Evolutionary conservation across 1,140 invertebrate genomes (phyloP), one percentile per base, ranked within the genome.

Genomic region (Brachionus calyciflorus): DNA sequence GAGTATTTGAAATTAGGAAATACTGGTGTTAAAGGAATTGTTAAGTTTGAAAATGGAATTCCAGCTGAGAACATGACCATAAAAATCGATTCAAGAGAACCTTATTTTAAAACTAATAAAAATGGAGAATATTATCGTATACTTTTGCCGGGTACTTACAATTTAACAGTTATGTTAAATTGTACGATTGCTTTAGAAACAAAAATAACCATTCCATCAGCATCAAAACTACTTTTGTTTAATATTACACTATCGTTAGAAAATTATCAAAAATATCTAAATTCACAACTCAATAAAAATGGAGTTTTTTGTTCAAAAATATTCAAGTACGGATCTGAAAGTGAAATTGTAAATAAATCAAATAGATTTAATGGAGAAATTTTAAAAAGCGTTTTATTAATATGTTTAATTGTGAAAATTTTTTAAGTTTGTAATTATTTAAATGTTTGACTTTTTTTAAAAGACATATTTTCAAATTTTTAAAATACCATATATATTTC

Each of bases 1-100:
- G 46, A 73, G 41, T 73, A 21, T 41, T 26, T 73, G 14, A 73
- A 73, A 14, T 24, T 41, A 26, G 76, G 30, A 40, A 40, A 55
- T 41, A 37, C 40, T 21, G 76, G 76, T 49, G 41, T 77, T n/a
- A 60, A 37, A 63, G 76, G 76, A 40, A 48, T 65, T 37, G 57
- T 77, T 26, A 73, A 73, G 30, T 73, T 73, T 55, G 69, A 49
- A 51, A 73, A 73, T 53, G 69, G 69, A 49, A 49, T 19, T 14
- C 19, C 33, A 12, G 69, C 46, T 21, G 51, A 26, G 33, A 49
- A 55, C 37, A 46, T 51, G 7, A 46, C 73, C n/a, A 30, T 76
- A 12, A 46, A 26, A 26, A 44, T 76, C 24, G 49, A 76, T 60
- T 55, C 17, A 30, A 41, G 73, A 55, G 7, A 55, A 17, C 73